phyloP scores from a whole-genome alignment of 2,113 vertebrate species.

The Rynchops niger region DNA sequence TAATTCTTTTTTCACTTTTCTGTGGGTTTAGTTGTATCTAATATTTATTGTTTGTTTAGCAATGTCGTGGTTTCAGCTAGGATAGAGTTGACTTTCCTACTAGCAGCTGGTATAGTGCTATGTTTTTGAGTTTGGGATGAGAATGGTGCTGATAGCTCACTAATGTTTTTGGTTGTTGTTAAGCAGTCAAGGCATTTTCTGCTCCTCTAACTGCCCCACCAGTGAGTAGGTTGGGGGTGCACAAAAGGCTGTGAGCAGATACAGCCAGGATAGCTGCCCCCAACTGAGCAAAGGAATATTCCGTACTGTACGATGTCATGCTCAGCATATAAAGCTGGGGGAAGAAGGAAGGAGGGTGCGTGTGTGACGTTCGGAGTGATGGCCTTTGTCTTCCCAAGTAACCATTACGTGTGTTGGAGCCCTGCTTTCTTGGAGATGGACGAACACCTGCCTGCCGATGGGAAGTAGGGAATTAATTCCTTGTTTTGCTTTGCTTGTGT shows the following conservation, averaged over 20 bases:
- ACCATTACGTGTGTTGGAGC: neutral
- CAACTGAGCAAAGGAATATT: neutral
- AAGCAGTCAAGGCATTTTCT: too few relatives aligned
- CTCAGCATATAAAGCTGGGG: neutral
- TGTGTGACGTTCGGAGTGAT: neutral
- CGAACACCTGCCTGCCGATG: neutral
- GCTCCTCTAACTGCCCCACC: too few relatives aligned
- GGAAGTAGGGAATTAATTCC: neutral
- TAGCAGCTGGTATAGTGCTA: too few relatives aligned
- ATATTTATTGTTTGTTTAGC: neutral
- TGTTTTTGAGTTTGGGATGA: too few relatives aligned
- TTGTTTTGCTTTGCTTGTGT: neutral
- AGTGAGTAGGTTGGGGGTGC: too few relatives aligned
- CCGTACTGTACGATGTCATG: neutral
- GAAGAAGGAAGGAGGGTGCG: neutral
- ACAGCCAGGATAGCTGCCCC: neutral
- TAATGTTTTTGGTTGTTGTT: too few relatives aligned
- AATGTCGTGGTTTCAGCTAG: too few relatives aligned
- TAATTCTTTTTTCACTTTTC: rapidly evolving
- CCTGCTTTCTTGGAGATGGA: neutral
- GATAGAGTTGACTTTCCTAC: too few relatives aligned
- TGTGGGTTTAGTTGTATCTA: neutral
- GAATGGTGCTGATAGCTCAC: too few relatives aligned
- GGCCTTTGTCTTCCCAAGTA: neutral
- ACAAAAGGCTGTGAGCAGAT: neutral